These are phyloP conservation scores for Odontomyia ornata DNA, from an alignment of 2,888 invertebrate genomes.

Conservation along the genomic window DNA sequence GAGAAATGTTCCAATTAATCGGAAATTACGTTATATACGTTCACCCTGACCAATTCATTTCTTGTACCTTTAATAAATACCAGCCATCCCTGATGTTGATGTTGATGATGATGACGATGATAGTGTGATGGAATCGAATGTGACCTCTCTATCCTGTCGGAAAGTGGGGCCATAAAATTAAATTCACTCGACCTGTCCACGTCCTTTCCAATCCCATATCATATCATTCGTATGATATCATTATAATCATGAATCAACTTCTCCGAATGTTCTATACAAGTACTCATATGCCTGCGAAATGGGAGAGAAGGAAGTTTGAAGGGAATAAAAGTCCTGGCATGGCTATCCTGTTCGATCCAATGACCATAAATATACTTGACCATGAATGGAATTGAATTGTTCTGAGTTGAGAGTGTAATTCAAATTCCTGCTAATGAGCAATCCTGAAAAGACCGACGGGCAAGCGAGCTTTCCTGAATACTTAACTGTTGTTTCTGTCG, in stretches of 20 bases:
- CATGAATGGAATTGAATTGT: slow-evolving; percentile 1
- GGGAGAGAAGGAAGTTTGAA: neutral
- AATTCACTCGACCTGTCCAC: neutral
- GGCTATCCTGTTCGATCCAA: neutral
- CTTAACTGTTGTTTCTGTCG: neutral
- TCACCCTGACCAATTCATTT: neutral
- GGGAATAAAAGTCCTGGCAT: neutral
- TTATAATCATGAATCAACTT: slow-evolving; percentile 16
- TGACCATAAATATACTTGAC: slow-evolving; percentile 30
- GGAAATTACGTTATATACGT: slow-evolving; percentile 13
- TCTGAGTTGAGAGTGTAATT: slow-evolving; percentile 30
- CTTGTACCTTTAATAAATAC: too few relatives aligned
- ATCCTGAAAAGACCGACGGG: neutral
- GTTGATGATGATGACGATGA: neutral
- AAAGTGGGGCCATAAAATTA: neutral
- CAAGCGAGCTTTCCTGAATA: neutral
- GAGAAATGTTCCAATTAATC: slow-evolving; percentile 27
- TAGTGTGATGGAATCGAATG: neutral
- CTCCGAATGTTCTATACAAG: too few relatives aligned
- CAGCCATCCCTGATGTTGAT: neutral
- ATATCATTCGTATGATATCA: neutral
- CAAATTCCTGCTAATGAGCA: slow-evolving; percentile 35
- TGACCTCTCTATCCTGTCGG: neutral
- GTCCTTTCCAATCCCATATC: neutral
- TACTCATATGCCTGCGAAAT: too few relatives aligned